Base-by-base conservation (phyloP, 2,797 vertebrate genomes). In the Phataginus tetradactyla region DNA sequence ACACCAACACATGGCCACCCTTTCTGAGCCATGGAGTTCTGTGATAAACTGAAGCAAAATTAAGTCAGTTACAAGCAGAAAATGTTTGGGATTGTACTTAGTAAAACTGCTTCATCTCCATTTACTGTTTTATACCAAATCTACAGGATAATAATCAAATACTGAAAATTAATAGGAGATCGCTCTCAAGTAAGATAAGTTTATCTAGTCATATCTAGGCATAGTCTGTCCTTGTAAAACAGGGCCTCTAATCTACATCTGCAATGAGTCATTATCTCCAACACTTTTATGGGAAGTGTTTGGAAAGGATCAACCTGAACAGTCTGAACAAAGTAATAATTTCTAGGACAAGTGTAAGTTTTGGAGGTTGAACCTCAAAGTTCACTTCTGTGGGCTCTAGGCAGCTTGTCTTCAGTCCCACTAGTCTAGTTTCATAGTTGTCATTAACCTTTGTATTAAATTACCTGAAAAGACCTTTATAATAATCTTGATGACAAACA, bases 1-100 rank as follows among this genome's bases (percentile, higher is more conserved):
- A 86, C 34, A 83, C 4, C 13, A 87, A 51, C 23, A 55, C 3
- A 32, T 23, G 57, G 23, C n/a, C 21, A 57, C 6, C 15, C 2
- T 95, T 80, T 72, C 69, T 81, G n/a, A 85, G 55, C 27, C 34
- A n/a, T 69, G 14, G 18, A 72, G 34, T 74, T 74, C 32, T 15
- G 25, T 37, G 13, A 91, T 51, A 95, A 95, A 57, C 8, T 29
- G 79, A 61, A 27, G 49, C 11, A 92, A 94, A 92, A 79, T 53
- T 39, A 32, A 89, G n/a, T 15, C 32, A 59, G 6, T 79, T 51
- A 42, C n/a, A 79, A 79, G 17, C 29, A 83, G 39, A 17, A 64
- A 90, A 27, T 39, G n/a, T 69, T 86, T 68, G 15, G 4, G 0
- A 6, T 45, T 77, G 17, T 1, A 27, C 18, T 78, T 94, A 78